Evolutionary conservation across 2,888 invertebrate species (phyloP).

Genomic region (Polydrusus tereticollis): DNA sequence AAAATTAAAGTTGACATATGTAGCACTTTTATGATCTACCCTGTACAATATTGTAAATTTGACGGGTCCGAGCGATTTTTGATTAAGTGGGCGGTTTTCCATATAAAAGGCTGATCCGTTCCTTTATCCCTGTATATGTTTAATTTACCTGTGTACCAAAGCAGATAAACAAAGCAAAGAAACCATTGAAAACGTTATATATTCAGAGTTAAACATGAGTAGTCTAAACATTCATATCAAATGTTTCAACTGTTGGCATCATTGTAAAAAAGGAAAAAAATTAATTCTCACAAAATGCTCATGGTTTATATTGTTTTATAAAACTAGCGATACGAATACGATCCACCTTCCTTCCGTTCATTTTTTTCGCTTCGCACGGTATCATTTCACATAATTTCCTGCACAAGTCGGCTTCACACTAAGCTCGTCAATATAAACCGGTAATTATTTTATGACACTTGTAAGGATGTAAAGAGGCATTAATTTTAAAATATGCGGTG

Average conservation of each 20-base stretch:
- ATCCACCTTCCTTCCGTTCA: slow-evolving; percentile 54
- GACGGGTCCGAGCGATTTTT: no score
- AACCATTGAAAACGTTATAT: no score
- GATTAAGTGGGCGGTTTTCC: no score
- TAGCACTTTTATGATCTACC: no score
- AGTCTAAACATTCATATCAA: no score
- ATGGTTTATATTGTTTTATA: slow-evolving; percentile 35
- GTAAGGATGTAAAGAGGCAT: slow-evolving; percentile 51
- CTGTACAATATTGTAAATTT: no score
- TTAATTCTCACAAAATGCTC: slow-evolving; percentile 35
- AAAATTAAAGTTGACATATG: no score
- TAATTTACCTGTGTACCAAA: no score
- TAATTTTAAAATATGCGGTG: slow-evolving; percentile 46
- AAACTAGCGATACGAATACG: slow-evolving; percentile 50
- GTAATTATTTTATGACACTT: slow-evolving; percentile 55
- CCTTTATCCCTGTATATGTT: no score
- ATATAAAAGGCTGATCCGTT: no score
- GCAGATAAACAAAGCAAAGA: no score
- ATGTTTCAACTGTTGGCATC: not conserved
- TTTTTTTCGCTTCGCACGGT: slow-evolving; percentile 56
- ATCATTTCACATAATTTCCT: slow-evolving; percentile 59
- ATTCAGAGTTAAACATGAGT: no score
- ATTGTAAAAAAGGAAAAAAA: slow-evolving; percentile 13
- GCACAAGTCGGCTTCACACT: slow-evolving; percentile 55
- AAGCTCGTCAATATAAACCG: slow-evolving; percentile 47